Evolutionary conservation across 2,113 vertebrate species (phyloP), one percentile per base, ranked within the genome.

Genomic region (Tonatia bakeri): DNA sequence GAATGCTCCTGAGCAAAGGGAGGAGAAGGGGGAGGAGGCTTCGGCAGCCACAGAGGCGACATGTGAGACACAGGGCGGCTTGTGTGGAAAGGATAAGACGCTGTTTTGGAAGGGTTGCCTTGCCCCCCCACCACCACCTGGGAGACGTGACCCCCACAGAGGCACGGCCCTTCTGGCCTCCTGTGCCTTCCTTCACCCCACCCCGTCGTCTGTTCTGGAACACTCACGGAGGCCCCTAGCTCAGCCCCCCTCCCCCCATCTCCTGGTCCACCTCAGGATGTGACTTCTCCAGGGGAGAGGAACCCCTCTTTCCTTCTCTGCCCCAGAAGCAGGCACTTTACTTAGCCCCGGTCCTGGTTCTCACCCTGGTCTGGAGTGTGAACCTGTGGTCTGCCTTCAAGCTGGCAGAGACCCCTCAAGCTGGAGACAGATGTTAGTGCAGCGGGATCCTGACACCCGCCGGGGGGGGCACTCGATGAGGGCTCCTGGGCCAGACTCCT

Each of bases 171-270:
- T 28, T 59, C 52, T 16, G 16, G 36, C 12, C 33, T 72, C 10
- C 65, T 5, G 0, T 4, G 13, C 47, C 33, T 73, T 36, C 45
- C 75, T 64, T 83, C 38, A n/a, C 12, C 26, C 28, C 6, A 4
- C 15, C 3, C 65, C 7, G 1, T 19, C 19, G 13, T 5, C 26
- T 14, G 1, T 26, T 3, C 47, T 5, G 52, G 54, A 91, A 50
- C 19, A 31, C 47, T 7, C 65, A 2, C 31, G 0, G 13, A 16
- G 9, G 11, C 4, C 10, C 8, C 1, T 0, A 50, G 38, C 28
- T 73, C 33, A 38, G 75, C 73, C 40, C 72, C 70, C 15, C 7
- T 2, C 13, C 4, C 16, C 24, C 15, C 26, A 0, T 10, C 65
- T 6, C 24, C 43, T 33, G 56, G 15, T 31, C 28, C 56, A 8